A percentile compares a stretch with the other conserved stretches of the same genome.
Conservation (phyloP, 2,888 invertebrate species). For the Eretmocerus hayati region DNA sequence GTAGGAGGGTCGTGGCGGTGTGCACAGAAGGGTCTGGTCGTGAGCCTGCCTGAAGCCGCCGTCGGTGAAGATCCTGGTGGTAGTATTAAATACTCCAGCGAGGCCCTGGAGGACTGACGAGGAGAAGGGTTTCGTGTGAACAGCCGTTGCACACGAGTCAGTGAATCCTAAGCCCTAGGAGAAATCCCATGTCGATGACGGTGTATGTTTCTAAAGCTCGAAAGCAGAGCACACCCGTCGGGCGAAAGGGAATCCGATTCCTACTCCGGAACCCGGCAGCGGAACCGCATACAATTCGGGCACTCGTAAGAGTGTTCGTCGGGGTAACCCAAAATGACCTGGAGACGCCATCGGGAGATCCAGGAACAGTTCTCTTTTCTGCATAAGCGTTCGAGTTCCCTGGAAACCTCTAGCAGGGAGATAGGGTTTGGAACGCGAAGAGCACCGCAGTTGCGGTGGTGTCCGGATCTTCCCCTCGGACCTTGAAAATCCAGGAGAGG, state of each 20-base stretch:
- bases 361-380: slow-evolving; percentile 51
- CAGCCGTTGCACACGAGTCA: slow-evolving; percentile 55
- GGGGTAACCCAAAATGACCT: slow-evolving; percentile 51
- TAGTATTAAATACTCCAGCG: slow-evolving; percentile 56
- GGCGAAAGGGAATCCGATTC: slow-evolving; percentile 55
- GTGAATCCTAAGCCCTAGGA: slow-evolving; percentile 55
- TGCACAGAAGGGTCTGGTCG: slow-evolving; percentile 45
- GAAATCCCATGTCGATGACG: slow-evolving; percentile 25
- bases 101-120: slow-evolving; percentile 51
- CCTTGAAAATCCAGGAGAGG: slow-evolving; percentile 50
- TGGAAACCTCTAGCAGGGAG: slow-evolving; percentile 52
- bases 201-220: slow-evolving; percentile 29
- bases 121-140: slow-evolving; percentile 58
- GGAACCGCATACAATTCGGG: slow-evolving; percentile 50
- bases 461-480: slow-evolving; percentile 47
- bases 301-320: slow-evolving; percentile 48
- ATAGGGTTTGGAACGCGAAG: slow-evolving; percentile 51
- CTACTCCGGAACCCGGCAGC: slow-evolving; percentile 56
- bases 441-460: slow-evolving; percentile 49
- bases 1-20: slow-evolving; percentile 47
- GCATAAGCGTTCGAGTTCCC: slow-evolving; percentile 51
- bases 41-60: slow-evolving; percentile 45
- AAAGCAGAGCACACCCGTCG: slow-evolving; percentile 44
- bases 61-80: slow-evolving; percentile 51
- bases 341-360: slow-evolving; percentile 54